These are phyloP conservation scores for Ceyx melanurus DNA, from an alignment of 2,113 vertebrate species.

Conservation along the genomic window DNA sequence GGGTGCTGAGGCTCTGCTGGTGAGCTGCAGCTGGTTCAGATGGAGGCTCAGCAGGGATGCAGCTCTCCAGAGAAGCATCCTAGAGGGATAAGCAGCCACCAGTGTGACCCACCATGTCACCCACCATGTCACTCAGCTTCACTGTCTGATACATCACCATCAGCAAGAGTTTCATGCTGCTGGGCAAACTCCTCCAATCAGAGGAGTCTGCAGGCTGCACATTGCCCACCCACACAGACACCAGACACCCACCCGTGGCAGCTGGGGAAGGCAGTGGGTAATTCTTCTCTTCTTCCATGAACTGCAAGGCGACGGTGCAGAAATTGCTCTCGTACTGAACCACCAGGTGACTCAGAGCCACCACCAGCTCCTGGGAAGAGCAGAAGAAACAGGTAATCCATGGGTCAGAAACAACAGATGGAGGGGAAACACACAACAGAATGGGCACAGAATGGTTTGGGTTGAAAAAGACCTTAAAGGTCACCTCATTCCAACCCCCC, in stretches of 20 bases:
- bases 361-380: conserved; percentile 89
- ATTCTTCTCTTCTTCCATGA: conserved; percentile 98
- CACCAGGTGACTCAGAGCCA: conserved; percentile 95
- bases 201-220: not conserved
- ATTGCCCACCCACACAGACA: not conserved
- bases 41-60: not conserved
- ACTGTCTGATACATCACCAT: not conserved
- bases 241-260: conserved; percentile 76
- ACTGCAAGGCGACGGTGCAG: conserved; percentile 96
- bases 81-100: not conserved
- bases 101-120: not conserved
- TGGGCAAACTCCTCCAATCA: not conserved
- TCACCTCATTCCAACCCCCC: not conserved
- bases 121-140: not conserved
- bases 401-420: not conserved
- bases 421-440: not conserved
- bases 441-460: not conserved
- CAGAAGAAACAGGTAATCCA: not conserved
- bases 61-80: not conserved
- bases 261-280: conserved; percentile 90
- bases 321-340: conserved; percentile 98
- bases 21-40: not conserved
- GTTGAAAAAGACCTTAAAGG: not conserved
- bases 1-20: not conserved
- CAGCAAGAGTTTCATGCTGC: not conserved